Evolutionary conservation across 2,113 vertebrate genomes (phyloP).

Genomic region (Rhynchomys soricoides): DNA sequence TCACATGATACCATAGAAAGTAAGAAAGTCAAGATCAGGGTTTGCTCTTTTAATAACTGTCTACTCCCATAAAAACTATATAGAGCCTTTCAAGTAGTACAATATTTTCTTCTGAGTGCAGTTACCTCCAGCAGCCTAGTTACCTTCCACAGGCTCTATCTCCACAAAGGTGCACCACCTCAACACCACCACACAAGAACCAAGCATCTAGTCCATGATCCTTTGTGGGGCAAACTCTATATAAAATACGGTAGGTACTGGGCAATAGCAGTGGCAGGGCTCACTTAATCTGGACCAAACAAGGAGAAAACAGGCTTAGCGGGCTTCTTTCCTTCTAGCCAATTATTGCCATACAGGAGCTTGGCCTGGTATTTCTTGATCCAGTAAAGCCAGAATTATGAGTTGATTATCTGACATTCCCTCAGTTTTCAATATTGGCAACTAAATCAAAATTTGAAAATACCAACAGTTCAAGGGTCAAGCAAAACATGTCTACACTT

Average conservation of each 20-base stretch:
- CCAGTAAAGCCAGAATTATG: slow-evolving; percentile 20
- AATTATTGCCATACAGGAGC: background rate
- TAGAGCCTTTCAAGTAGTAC: background rate
- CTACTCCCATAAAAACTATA: background rate
- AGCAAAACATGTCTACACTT: background rate
- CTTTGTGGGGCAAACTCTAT: background rate
- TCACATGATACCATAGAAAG: background rate
- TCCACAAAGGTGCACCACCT: background rate
- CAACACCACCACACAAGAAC: background rate
- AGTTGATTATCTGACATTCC: slow-evolving; percentile 3
- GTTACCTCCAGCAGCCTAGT: background rate
- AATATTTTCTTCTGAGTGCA: background rate
- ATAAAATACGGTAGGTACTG: background rate
- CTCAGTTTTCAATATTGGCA: slow-evolving; percentile 51
- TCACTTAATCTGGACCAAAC: background rate
- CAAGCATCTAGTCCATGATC: background rate
- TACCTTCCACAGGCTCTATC: background rate
- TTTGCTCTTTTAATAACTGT: background rate
- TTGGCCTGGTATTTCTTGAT: background rate
- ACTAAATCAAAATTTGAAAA: background rate
- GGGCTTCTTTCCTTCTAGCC: background rate
- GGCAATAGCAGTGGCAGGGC: background rate
- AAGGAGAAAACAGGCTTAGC: background rate
- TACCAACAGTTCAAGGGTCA: background rate
- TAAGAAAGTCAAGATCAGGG: background rate